phyloP scores from a whole-genome alignment of 2,797 vertebrate species.

The Squalus acanthias region DNA sequence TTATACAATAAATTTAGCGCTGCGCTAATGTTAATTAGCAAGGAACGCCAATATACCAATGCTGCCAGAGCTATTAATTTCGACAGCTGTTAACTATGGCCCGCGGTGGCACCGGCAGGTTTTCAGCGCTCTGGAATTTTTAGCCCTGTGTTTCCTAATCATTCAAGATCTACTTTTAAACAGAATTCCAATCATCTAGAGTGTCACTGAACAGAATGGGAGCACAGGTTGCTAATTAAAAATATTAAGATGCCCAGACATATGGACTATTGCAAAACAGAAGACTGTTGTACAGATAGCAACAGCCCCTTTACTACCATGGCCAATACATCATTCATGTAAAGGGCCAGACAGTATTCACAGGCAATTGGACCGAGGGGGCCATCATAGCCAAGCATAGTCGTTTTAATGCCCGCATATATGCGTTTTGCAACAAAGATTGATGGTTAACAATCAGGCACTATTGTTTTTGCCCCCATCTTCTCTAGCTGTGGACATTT shows the following conservation, averaged over 20 bases:
- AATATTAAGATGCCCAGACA: neutral
- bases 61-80: too few species aligned
- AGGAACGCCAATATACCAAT: too few species aligned
- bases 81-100: too few species aligned
- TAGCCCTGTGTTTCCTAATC: neutral
- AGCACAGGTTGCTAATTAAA: neutral
- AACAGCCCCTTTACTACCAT: too few species aligned
- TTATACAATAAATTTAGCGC: too few species aligned
- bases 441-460: neutral
- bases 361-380: neutral
- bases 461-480: neutral
- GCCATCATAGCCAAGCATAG: neutral
- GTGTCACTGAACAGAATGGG: neutral
- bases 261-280: neutral
- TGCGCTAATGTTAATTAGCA: too few species aligned
- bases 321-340: too few species aligned
- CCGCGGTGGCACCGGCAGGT: too few species aligned
- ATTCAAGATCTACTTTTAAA: neutral
- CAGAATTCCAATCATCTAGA: neutral
- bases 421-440: neutral
- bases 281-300: too few species aligned
- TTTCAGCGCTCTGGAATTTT: too few species aligned
- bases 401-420: neutral
- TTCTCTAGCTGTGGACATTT: neutral
- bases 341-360: too few species aligned